These are phyloP conservation scores for Antheraea mylitta DNA, from an alignment of 1,140 invertebrate genomes.

Conservation along the genomic window DNA sequence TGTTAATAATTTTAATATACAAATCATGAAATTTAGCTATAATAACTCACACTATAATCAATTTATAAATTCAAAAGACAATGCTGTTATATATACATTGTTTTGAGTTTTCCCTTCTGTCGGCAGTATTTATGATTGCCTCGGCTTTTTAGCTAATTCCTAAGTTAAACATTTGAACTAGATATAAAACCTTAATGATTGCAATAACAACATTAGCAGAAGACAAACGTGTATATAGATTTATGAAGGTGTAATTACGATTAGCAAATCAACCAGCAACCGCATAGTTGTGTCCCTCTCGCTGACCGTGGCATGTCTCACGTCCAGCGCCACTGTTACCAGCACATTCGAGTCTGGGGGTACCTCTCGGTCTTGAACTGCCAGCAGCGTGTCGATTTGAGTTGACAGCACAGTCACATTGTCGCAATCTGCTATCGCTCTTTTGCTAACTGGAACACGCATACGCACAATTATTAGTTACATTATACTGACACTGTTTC, in stretches of 20 bases:
- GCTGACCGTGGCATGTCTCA: conserved; percentile 50
- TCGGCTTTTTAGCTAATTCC: no score
- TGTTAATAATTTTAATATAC: no score
- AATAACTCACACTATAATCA: no score
- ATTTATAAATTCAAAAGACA: no score
- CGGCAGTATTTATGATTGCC: no score
- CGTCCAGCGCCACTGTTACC: conserved; percentile 37
- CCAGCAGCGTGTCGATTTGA: conserved; percentile 58
- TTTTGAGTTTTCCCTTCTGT: no score
- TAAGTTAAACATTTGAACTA: no score
- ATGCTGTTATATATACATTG: no score
- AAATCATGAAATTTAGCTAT: no score
- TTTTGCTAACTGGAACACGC: neutral
- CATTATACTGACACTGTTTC: no score
- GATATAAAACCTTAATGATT: no score
- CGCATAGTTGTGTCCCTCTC: conserved; percentile 37
- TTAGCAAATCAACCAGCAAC: conserved; percentile 44
- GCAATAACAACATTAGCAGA: neutral
- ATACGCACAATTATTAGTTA: neutral
- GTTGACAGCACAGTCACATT: conserved; percentile 41
- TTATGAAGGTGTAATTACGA: conserved; percentile 32
- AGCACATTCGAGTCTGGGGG: conserved; percentile 25
- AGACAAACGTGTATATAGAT: neutral
- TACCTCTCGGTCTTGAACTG: conserved; percentile 62
- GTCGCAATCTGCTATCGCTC: conserved; percentile 27